phyloP scores from a whole-genome alignment of 2,888 invertebrate genomes.

The Frankliniella fusca region DNA sequence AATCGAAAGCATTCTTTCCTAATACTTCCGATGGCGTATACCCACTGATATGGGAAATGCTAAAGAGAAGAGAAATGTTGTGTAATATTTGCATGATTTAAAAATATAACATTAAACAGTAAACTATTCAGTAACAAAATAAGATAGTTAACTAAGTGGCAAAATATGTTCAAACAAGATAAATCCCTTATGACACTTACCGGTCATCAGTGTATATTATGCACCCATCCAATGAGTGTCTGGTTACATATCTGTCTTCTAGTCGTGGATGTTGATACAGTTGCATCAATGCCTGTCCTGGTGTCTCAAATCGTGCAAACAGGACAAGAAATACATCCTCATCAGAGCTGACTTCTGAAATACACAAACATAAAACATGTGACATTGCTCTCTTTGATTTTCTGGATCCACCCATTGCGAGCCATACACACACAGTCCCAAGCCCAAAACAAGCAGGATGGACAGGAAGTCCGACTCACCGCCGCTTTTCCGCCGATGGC shows the following conservation, averaged over 20 bases:
- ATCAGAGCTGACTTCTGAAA: too few species aligned
- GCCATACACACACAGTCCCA: too few species aligned
- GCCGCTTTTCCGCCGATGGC: constrained; percentile 3
- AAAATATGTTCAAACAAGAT: background rate
- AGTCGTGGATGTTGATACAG: background rate
- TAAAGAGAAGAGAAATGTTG: constrained; percentile 42
- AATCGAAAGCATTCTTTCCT: constrained; percentile 82
- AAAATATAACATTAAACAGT: too few species aligned
- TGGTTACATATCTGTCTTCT: background rate
- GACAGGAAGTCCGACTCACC: background rate
- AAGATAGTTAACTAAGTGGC: background rate
- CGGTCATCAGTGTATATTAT: background rate
- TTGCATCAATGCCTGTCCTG: too few species aligned
- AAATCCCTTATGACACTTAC: background rate
- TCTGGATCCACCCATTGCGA: too few species aligned
- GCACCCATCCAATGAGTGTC: background rate
- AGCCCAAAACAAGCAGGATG: background rate
- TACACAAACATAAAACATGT: too few species aligned
- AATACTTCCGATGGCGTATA: constrained; percentile 85
- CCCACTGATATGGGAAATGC: constrained; percentile 82
- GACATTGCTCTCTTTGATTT: too few species aligned
- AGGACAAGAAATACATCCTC: too few species aligned
- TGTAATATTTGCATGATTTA: constrained; percentile 28
- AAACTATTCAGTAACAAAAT: background rate
- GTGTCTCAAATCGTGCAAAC: too few species aligned